Evolutionary conservation across 1,140 invertebrate species (phyloP), one percentile per base, ranked within the genome.

Genomic region (Lepidurus couesii): DNA sequence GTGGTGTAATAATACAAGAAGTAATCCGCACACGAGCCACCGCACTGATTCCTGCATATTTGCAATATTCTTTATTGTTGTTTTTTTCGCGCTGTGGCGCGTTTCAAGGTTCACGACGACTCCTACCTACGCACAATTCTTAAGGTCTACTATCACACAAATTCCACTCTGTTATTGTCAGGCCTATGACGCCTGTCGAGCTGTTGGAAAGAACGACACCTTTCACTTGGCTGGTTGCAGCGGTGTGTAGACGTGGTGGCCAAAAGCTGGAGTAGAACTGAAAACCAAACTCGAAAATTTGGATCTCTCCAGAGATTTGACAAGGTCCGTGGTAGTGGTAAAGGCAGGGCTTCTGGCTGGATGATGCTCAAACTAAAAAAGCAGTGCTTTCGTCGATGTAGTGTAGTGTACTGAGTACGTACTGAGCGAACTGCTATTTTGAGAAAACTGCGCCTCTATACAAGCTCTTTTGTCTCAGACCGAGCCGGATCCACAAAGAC

Each of bases 31-130:
- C 53, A 65, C 53, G n/a, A 65, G 21, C 53, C 53, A 65, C 53
- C 53, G 53, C 7, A 65, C 53, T 65, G 53, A n/a, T 65, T 65
- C 53, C 53, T 65, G 53, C 53, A 65, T 65, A 65, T 65, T 65
- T 65, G 53, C 21, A 7, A 7, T 24, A 7, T 65, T 65, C 47
- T 53, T 65, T 65, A 2, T 34, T 34, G 26, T 34, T 34, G 34
- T 34, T 34, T 34, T 34, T 2, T 34, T 34, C 16, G 53, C 53
- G 53, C 53, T 65, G 1, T 65, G n/a, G 53, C 16, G 53, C 53
- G 53, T 21, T 21, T 13, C 7, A 11, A 9, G 21, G 53, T 65
- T 9, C 13, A 34, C 13, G n/a, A 11, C 6, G 53, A 65, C 13
- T 65, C 53, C 53, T 65, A 0, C n/a, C 53, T n/a, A 65, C 53